These are phyloP conservation scores for Chymomyza fuscimana DNA, from an alignment of 2,888 invertebrate species.

Conservation along the genomic window DNA sequence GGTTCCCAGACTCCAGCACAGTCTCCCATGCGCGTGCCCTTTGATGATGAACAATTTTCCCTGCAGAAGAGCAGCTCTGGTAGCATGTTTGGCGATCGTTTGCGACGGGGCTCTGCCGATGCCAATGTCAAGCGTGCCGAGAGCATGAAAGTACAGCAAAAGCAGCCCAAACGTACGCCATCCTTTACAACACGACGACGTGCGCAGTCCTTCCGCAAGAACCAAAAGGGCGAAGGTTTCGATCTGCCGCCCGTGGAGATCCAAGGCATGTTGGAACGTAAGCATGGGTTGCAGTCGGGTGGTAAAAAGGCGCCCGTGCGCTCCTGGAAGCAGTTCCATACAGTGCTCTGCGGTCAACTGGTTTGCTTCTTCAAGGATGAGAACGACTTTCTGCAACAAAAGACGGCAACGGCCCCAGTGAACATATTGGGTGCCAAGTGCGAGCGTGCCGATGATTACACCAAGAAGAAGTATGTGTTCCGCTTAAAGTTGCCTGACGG, in stretches of 20 bases:
- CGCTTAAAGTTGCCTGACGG: conserved; percentile 92
- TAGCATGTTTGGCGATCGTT: conserved; percentile 82
- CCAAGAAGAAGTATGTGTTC: conserved; percentile 96
- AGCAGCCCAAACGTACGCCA: conserved; percentile 93
- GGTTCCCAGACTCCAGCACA: conserved; percentile 61
- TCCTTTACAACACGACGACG: conserved; percentile 96
- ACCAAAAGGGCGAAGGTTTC: conserved; percentile 82
- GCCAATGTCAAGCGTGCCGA: conserved; percentile 89
- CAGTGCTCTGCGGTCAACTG: conserved; percentile 97
- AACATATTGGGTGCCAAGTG: conserved; percentile 89
- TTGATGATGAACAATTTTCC: conserved; percentile 68
- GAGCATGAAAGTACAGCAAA: conserved; percentile 91
- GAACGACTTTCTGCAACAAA: conserved; percentile 92
- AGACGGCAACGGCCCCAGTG: conserved; percentile 93
- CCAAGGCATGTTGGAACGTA: conserved; percentile 93
- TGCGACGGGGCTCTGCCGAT: conserved; percentile 82
- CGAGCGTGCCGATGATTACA: conserved; percentile 94
- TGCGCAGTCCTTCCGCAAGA: conserved; percentile 91
- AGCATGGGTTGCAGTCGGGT: conserved; percentile 95
- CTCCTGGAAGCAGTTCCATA: conserved; percentile 97
- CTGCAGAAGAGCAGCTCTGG: conserved; percentile 75
- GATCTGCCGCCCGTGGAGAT: conserved; percentile 95
- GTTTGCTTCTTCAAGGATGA: conserved; percentile 98
- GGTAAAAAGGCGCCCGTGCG: conserved; percentile 96
- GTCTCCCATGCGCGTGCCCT: conserved; percentile 63